phyloP scores from a whole-genome alignment of 2,888 invertebrate genomes.

The Papilio protenor region DNA sequence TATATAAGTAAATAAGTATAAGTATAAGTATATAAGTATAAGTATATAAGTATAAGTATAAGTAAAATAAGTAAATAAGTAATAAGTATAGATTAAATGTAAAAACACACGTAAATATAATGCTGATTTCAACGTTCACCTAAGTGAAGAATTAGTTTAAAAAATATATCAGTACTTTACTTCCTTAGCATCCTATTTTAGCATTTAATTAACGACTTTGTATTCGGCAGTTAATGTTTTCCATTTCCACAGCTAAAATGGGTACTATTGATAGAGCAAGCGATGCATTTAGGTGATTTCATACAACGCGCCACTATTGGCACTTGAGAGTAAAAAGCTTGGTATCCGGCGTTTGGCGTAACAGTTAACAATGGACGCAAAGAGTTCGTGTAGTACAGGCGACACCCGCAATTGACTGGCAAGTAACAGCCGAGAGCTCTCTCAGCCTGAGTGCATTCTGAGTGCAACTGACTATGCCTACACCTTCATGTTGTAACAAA shows the following conservation, averaged over 20 bases:
- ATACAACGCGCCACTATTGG: constrained; percentile 29
- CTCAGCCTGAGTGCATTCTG: constrained; percentile 58
- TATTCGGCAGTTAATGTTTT: background rate
- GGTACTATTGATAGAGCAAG: background rate
- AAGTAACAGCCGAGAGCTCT: constrained; percentile 60
- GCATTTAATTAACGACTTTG: background rate
- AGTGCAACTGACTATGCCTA: constrained; percentile 55
- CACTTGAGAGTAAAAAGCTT: constrained; percentile 28
- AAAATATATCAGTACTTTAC: background rate
- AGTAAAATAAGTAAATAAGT: no score
- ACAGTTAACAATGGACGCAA: constrained; percentile 50
- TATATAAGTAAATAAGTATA: no score
- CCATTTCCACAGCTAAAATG: background rate
- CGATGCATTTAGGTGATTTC: constrained; percentile 3
- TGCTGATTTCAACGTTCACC: background rate
- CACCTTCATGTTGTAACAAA: constrained; percentile 50
- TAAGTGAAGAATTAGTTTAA: background rate
- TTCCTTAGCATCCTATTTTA: background rate
- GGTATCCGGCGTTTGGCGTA: constrained; percentile 44
- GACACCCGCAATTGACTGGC: constrained; percentile 65
- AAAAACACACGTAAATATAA: background rate
- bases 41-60: no score
- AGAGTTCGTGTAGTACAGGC: constrained; percentile 61
- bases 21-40: no score
- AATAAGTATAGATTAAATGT: no score